Percentiles rank a stretch among this genome's conserved stretches.
Evolutionary conservation across 2,888 invertebrate genomes (phyloP).

Genomic region (Phrixothrix hirtus): DNA sequence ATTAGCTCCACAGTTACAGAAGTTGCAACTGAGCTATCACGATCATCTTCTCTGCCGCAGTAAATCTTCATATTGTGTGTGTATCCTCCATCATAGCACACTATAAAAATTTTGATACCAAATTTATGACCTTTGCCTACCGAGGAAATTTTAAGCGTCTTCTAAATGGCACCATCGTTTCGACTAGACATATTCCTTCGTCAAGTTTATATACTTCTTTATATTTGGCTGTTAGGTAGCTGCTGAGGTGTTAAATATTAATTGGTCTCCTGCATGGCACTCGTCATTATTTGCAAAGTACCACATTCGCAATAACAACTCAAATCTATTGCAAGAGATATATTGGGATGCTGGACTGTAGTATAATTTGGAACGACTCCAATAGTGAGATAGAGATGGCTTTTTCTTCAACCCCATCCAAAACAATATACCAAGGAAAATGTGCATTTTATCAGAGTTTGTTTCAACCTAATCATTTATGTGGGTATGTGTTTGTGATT

Average conservation of each 20-base stretch:
- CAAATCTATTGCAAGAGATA: constrained; percentile 2
- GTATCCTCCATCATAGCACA: constrained; percentile 19
- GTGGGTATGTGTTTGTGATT: not conserved
- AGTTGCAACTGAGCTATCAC: not conserved
- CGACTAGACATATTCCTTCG: constrained; percentile 35
- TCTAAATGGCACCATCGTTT: constrained; percentile 26
- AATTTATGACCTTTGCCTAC: constrained; percentile 25
- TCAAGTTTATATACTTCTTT: constrained; percentile 27
- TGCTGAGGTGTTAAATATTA: constrained; percentile 6
- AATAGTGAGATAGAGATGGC: constrained; percentile 1
- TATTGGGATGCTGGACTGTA: not conserved
- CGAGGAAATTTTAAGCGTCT: constrained; percentile 20
- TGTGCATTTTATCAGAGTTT: not conserved
- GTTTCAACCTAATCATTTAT: not conserved
- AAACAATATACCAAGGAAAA: not conserved
- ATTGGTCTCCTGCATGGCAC: not conserved
- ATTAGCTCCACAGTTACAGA: not conserved
- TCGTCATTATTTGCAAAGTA: constrained; percentile 11
- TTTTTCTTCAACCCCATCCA: constrained; percentile 1
- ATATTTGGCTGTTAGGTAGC: constrained; percentile 3
- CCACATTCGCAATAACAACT: constrained; percentile 1
- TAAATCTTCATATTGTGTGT: no score
- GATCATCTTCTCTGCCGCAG: not conserved
- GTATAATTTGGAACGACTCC: not conserved
- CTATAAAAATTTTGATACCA: constrained; percentile 28